Evolutionary conservation across 2,888 invertebrate species (phyloP).

Genomic region (Uropetala carovei): DNA sequence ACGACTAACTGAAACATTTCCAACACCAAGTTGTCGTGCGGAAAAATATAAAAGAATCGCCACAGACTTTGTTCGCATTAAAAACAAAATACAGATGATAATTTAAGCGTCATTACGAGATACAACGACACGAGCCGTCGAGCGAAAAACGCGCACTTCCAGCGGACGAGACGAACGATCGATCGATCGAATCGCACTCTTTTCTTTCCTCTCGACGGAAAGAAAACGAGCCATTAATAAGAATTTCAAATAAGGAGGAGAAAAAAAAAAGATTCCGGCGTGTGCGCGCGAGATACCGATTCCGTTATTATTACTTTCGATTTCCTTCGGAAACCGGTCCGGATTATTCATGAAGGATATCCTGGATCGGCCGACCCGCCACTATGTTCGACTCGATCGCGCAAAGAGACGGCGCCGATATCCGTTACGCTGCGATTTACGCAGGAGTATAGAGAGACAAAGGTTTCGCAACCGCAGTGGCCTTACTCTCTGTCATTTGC

Average conservation of each 20-base stretch:
- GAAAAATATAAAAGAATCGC: no score
- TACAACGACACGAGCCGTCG: no score
- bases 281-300: neutral
- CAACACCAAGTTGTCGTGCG: no score
- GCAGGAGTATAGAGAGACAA: no score
- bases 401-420: neutral
- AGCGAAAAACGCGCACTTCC: no score
- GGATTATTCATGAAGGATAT: slow-evolving; percentile 32
- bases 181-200: neutral
- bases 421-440: neutral
- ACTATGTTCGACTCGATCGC: neutral
- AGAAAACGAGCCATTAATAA: neutral
- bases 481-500: no score
- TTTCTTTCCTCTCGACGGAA: neutral
- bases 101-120: no score
- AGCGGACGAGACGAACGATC: no score
- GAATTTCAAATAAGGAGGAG: neutral
- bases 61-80: no score
- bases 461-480: no score
- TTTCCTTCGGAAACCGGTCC: neutral
- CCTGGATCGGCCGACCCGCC: neutral
- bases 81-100: no score
- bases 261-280: neutral
- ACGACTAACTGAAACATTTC: no score
- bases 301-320: slow-evolving; percentile 10